A percentile compares a stretch with the other conserved stretches of the same genome.
Evolutionary conservation across 1,140 invertebrate species (phyloP).

Genomic region (Chymomyza costata): DNA sequence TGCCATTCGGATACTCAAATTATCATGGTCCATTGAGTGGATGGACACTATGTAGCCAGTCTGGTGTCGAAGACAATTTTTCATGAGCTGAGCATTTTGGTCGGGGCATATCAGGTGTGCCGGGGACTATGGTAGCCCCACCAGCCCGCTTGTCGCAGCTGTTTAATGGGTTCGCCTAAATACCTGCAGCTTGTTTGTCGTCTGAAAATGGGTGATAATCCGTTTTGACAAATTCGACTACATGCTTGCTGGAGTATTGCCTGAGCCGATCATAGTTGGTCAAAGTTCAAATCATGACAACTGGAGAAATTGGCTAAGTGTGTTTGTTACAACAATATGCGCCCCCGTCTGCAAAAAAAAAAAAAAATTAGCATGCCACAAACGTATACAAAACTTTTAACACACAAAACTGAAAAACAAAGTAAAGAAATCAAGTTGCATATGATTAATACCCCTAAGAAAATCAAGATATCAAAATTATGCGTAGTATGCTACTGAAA

Average conservation of each 20-base stretch:
- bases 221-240: slow-evolving; percentile 73
- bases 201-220: slow-evolving; percentile 70
- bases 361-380: slow-evolving; percentile 56
- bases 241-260: slow-evolving; percentile 34
- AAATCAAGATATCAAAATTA: slow-evolving; percentile 68
- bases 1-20: slow-evolving; percentile 70
- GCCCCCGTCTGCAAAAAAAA: slow-evolving; percentile 27
- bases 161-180: slow-evolving; percentile 69
- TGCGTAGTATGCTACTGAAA: slow-evolving; percentile 63
- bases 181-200: slow-evolving; percentile 44
- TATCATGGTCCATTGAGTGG: slow-evolving; percentile 44
- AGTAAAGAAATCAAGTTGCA: slow-evolving; percentile 67
- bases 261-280: too few species aligned
- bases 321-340: slow-evolving; percentile 19
- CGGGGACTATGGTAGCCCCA: slow-evolving; percentile 9
- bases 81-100: slow-evolving; percentile 50
- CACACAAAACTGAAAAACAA: slow-evolving; percentile 54
- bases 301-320: slow-evolving; percentile 38
- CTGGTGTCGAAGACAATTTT: slow-evolving; percentile 69
- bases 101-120: slow-evolving; percentile 52
- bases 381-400: slow-evolving; percentile 10
- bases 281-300: slow-evolving; percentile 40
- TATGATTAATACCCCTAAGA: slow-evolving; percentile 53
- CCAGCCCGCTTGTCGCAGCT: slow-evolving; percentile 1
- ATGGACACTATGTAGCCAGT: slow-evolving; percentile 32